phyloP scores from a whole-genome alignment of 2,888 invertebrate species.

The Thyatira batis region DNA sequence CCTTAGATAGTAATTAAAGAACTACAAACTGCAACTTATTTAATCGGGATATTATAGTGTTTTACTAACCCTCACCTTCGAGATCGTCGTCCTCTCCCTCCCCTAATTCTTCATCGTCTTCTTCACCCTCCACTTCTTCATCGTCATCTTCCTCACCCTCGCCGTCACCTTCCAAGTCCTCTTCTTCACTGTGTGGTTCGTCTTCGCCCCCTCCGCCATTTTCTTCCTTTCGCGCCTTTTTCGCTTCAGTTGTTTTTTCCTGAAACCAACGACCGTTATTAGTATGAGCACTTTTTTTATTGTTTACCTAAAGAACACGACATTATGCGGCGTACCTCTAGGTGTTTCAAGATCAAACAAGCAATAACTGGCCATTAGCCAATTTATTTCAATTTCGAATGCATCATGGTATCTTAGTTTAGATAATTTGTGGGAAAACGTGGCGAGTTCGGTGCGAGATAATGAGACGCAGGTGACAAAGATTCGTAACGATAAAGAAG shows the following conservation, averaged over 20 bases:
- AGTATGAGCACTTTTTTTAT: constrained; percentile 12
- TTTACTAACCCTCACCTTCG: constrained; percentile 74
- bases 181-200: constrained; percentile 84
- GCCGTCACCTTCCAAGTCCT: constrained; percentile 84
- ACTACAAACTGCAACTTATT: not conserved
- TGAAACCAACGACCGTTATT: constrained; percentile 47
- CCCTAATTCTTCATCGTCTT: constrained; percentile 84
- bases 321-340: constrained; percentile 30
- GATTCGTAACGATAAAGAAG: constrained; percentile 72
- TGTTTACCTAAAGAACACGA: constrained; percentile 39
- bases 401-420: constrained; percentile 31
- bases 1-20: not conserved
- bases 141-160: constrained; percentile 84
- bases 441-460: constrained; percentile 51
- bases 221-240: constrained; percentile 91
- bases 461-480: constrained; percentile 74
- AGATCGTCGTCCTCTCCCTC: constrained; percentile 86
- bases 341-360: constrained; percentile 49
- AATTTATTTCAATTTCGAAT: constrained; percentile 49
- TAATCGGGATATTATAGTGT: not conserved
- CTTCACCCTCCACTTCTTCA: constrained; percentile 84
- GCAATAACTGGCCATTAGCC: constrained; percentile 61
- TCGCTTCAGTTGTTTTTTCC: constrained; percentile 89
- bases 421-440: constrained; percentile 42
- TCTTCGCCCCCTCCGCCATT: constrained; percentile 86